Percentiles rank a stretch among this genome's conserved stretches.
phyloP scores from a whole-genome alignment of 2,888 invertebrate genomes.

The Macrostomum cliftonense region DNA sequence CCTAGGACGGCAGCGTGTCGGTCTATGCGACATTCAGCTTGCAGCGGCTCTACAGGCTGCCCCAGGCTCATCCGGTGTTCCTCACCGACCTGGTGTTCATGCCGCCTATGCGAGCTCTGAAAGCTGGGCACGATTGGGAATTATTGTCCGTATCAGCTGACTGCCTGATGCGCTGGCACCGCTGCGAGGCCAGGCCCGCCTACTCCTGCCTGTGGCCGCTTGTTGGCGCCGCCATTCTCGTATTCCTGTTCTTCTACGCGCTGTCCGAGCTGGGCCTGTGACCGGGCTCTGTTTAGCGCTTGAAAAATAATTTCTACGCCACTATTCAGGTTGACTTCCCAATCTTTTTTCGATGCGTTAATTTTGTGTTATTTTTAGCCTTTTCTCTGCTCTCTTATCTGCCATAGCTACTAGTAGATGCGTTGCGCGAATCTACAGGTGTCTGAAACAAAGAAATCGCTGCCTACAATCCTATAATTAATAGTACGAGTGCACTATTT shows the following conservation, averaged over 20 bases:
- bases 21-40: slow-evolving; percentile 76
- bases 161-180: slow-evolving; percentile 42
- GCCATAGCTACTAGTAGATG: no score
- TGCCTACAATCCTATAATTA: no score
- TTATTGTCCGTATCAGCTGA: slow-evolving; percentile 85
- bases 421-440: no score
- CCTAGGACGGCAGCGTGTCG: slow-evolving; percentile 74
- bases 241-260: not conserved
- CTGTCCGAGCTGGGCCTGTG: no score
- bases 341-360: no score
- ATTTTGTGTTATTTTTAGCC: no score
- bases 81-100: slow-evolving; percentile 86
- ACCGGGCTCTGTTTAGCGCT: no score
- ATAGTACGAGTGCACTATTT: no score
- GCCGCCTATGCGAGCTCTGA: slow-evolving; percentile 41
- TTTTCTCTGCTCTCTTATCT: no score
- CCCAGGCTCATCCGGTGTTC: slow-evolving; percentile 78
- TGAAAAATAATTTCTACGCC: no score
- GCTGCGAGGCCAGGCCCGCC: not conserved
- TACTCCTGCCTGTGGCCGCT: not conserved
- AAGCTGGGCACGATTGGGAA: slow-evolving; percentile 51
- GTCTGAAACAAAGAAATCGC: no score
- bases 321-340: no score
- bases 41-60: slow-evolving; percentile 61
- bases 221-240: not conserved